These are phyloP conservation scores for Bombus polaris DNA, from an alignment of 1,140 invertebrate genomes.

Conservation along the genomic window DNA sequence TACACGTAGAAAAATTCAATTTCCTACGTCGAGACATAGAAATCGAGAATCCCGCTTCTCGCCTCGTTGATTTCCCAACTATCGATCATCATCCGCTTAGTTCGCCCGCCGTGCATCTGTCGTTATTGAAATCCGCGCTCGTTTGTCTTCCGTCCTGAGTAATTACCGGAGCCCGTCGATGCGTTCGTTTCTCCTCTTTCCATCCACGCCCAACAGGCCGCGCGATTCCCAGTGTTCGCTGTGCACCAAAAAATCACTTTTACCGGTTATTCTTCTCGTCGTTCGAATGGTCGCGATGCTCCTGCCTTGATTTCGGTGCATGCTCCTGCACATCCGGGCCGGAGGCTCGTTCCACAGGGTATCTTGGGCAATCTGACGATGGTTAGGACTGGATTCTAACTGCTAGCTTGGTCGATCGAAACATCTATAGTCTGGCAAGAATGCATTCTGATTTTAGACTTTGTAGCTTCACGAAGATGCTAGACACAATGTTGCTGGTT, in stretches of 20 bases:
- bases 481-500: too few species aligned
- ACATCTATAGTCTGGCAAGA: neutral
- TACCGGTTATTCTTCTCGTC: neutral
- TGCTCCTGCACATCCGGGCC: neutral
- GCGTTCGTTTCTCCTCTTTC: slow-evolving; percentile 5
- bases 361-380: neutral
- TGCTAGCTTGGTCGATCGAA: neutral
- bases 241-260: neutral
- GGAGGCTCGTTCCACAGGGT: neutral
- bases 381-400: neutral
- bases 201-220: neutral
- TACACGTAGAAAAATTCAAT: neutral
- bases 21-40: neutral
- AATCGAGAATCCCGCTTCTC: slow-evolving; percentile 30
- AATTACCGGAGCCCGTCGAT: slow-evolving; percentile 41
- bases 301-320: neutral
- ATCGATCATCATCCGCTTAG: slow-evolving; percentile 55
- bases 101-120: slow-evolving; percentile 42
- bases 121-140: slow-evolving; percentile 52
- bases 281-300: neutral
- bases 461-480: too few species aligned
- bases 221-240: neutral
- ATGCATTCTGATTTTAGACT: neutral
- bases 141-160: slow-evolving; percentile 49
- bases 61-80: slow-evolving; percentile 47